Conservation (phyloP, 2,888 invertebrate species). For the Electrophaes corylata region DNA sequence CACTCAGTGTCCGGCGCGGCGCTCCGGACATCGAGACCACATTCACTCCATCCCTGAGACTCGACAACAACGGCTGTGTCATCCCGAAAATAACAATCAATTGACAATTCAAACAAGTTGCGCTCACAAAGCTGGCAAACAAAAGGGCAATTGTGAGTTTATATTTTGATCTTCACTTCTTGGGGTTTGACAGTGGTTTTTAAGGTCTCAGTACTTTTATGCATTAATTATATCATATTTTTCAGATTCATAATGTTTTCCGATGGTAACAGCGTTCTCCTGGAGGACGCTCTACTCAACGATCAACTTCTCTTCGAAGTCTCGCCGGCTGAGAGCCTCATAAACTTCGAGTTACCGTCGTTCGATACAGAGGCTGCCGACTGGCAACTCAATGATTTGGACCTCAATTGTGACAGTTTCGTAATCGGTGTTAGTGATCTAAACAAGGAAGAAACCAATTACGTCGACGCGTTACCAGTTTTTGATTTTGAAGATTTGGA, state of each 20-base stretch:
- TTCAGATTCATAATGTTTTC: constrained; percentile 67
- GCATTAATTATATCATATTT: neutral
- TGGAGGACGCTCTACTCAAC: constrained; percentile 67
- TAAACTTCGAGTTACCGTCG: constrained; percentile 74
- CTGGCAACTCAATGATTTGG: constrained; percentile 71
- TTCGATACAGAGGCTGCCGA: constrained; percentile 59
- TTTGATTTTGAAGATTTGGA: constrained; percentile 76
- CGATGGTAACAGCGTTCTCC: constrained; percentile 59
- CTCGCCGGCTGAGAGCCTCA: constrained; percentile 75
- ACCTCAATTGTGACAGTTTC: constrained; percentile 71
- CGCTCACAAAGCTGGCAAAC: constrained; percentile 40
- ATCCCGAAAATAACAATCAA: constrained; percentile 48
- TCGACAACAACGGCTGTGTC: constrained; percentile 63
- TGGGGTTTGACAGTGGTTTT: constrained; percentile 13
- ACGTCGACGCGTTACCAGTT: constrained; percentile 55
- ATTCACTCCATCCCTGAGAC: constrained; percentile 66
- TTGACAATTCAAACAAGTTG: constrained; percentile 38
- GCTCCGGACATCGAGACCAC: constrained; percentile 53
- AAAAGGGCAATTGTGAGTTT: constrained; percentile 34
- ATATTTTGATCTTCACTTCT: constrained; percentile 13
- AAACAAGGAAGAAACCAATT: constrained; percentile 61
- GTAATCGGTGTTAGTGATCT: constrained; percentile 64
- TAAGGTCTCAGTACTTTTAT: constrained; percentile 9
- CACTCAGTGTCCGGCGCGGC: constrained; percentile 46
- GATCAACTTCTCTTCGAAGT: constrained; percentile 74